These are phyloP conservation scores for Cerastis leucographa DNA, from an alignment of 2,888 invertebrate species.

Conservation along the genomic window DNA sequence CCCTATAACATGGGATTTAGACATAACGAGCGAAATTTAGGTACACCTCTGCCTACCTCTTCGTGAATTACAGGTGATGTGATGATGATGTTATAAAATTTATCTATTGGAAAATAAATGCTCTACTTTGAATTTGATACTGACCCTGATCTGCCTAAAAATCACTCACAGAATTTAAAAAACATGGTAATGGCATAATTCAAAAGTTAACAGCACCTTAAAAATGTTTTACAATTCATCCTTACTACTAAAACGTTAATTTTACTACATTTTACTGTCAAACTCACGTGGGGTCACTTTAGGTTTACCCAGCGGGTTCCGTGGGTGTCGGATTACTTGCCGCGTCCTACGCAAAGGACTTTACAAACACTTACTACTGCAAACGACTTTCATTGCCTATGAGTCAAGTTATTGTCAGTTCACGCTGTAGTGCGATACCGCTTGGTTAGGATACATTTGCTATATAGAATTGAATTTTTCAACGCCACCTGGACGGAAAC, in stretches of 20 bases:
- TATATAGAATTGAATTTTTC: no score
- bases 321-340: slow-evolving; percentile 46
- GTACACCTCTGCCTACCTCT: no score
- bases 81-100: background rate
- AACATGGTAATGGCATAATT: background rate
- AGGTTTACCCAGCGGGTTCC: slow-evolving; percentile 2
- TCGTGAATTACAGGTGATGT: no score
- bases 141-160: background rate
- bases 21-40: no score
- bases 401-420: slow-evolving; percentile 21
- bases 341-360: slow-evolving; percentile 45
- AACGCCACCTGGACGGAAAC: no score
- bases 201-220: background rate
- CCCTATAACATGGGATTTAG: no score
- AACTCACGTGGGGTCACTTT: slow-evolving; percentile 10
- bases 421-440: background rate
- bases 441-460: background rate
- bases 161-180: background rate
- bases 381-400: slow-evolving; percentile 38
- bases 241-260: background rate
- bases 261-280: slow-evolving; percentile 14
- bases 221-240: background rate
- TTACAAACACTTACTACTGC: slow-evolving; percentile 56
- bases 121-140: background rate
- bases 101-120: background rate